Evolutionary conservation across 2,797 vertebrate genomes (phyloP).

Genomic region (Ptychadena robeensis): DNA sequence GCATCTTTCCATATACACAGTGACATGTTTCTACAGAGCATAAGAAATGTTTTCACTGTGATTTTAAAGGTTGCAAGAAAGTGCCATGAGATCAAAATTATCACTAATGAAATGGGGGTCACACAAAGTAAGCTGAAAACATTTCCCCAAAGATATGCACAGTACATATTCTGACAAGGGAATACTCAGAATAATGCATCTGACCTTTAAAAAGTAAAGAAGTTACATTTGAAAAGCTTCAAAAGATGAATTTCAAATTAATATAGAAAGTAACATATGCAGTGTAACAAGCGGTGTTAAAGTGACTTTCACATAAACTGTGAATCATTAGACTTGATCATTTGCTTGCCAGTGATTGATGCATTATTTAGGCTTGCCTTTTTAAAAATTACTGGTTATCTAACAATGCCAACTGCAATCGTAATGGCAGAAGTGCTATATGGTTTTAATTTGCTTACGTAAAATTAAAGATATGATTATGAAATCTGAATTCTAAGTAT

Average conservation of each 20-base stretch:
- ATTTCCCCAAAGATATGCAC: constrained; percentile 5
- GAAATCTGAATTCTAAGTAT: constrained; percentile 6
- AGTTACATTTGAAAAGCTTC: constrained; percentile 29
- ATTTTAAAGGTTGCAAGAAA: not conserved
- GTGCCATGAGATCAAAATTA: constrained; percentile 2
- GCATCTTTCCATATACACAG: not conserved
- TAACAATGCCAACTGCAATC: constrained; percentile 40
- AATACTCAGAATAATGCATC: constrained; percentile 38
- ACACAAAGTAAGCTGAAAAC: constrained; percentile 12
- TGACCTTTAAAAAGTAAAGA: constrained; percentile 46
- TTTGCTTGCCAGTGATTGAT: constrained; percentile 48
- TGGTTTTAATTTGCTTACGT: not conserved
- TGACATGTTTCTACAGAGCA: not conserved
- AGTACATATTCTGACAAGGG: constrained; percentile 15
- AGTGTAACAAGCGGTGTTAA: constrained; percentile 48
- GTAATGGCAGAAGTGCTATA: constrained; percentile 19
- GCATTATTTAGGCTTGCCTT: constrained; percentile 49
- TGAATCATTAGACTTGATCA: constrained; percentile 53
- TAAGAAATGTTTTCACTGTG: not conserved
- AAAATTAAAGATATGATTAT: not conserved
- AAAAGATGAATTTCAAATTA: constrained; percentile 49
- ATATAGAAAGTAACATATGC: constrained; percentile 41
- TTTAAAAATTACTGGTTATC: constrained; percentile 23
- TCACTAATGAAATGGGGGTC: not conserved
- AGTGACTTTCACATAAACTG: constrained; percentile 50